Percentiles rank a stretch among this genome's conserved stretches.
phyloP scores from a whole-genome alignment of 2,113 vertebrate genomes.

The Genyomyrus donnyi region DNA sequence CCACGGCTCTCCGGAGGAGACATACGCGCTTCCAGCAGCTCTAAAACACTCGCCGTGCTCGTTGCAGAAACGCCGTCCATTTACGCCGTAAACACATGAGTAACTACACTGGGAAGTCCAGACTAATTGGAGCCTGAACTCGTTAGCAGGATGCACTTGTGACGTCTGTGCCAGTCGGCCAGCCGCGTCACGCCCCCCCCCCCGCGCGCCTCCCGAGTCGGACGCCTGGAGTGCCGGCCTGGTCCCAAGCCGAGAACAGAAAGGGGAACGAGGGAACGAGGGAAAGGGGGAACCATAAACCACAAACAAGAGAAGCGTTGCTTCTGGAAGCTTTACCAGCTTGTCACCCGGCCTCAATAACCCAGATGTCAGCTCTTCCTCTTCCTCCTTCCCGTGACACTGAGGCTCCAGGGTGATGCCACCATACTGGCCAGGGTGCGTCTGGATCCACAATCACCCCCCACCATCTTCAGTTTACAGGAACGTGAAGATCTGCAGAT shows the following conservation, averaged over 20 bases:
- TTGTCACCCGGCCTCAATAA: not conserved
- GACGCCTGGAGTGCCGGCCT: not conserved
- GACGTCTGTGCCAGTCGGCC: not conserved
- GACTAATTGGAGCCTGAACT: slow-evolving; percentile 1
- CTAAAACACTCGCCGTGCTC: not conserved
- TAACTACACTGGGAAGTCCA: not conserved
- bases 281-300: not conserved
- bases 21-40: not conserved
- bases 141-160: not conserved
- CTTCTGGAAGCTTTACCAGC: not conserved
- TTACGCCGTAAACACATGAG: not conserved
- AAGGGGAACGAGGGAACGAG: not conserved
- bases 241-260: not conserved
- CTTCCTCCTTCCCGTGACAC: not conserved
- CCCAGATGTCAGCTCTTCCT: not conserved
- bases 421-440: not conserved
- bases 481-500: not conserved
- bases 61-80: not conserved
- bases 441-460: not conserved
- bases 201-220: not conserved
- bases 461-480: not conserved
- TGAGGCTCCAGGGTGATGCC: not conserved
- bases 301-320: not conserved
- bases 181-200: not conserved
- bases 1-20: not conserved